These are phyloP conservation scores for Cantharis rustica DNA, from an alignment of 2,888 invertebrate genomes.

Conservation along the genomic window DNA sequence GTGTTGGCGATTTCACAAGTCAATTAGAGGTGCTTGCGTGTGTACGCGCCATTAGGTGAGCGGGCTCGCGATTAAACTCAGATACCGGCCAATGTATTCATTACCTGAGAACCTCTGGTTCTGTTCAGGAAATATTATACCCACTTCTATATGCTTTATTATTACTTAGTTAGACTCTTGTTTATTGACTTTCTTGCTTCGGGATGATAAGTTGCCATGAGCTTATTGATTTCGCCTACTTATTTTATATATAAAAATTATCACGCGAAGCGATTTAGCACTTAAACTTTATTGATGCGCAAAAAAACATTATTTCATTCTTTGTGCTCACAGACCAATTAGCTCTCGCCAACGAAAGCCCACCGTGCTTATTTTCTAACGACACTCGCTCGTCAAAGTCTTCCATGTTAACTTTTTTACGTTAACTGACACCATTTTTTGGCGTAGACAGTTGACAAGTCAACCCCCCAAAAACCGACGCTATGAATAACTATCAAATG, in stretches of 20 bases:
- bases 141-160: constrained; percentile 28
- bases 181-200: constrained; percentile 25
- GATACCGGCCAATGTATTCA: constrained; percentile 47
- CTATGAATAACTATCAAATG: constrained; percentile 45
- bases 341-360: not conserved
- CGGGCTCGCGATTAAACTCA: constrained; percentile 33
- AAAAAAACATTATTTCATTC: not conserved
- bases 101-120: constrained; percentile 48
- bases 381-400: constrained; percentile 18
- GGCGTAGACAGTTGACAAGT: constrained; percentile 31
- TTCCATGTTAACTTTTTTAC: constrained; percentile 13
- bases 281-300: not conserved
- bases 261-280: not conserved
- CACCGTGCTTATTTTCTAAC: not conserved
- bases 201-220: constrained; percentile 22
- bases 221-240: constrained; percentile 27
- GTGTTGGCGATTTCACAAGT: constrained; percentile 53
- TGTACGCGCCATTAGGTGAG: constrained; percentile 50
- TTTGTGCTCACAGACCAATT: not conserved
- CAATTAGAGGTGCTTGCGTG: constrained; percentile 55
- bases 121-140: constrained; percentile 41
- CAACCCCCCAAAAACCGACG: constrained; percentile 34
- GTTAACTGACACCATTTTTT: constrained; percentile 30
- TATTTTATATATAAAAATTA: constrained; percentile 12
- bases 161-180: constrained; percentile 31